Evolutionary conservation across 2,888 invertebrate species (phyloP).

Genomic region (Drepana falcataria): DNA sequence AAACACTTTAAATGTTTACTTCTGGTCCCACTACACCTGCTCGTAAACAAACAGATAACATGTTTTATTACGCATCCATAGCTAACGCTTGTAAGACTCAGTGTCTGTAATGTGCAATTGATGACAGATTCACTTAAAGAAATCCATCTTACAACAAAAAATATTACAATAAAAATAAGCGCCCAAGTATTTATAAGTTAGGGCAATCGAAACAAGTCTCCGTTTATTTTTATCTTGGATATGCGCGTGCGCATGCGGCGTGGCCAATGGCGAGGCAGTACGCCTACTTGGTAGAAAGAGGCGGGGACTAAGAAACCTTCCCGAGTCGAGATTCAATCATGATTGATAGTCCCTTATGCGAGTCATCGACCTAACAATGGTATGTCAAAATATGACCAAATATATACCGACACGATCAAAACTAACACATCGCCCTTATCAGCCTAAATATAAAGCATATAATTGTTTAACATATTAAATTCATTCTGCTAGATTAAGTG

Average conservation of each 20-base stretch:
- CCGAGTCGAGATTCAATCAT: slow-evolving; percentile 4
- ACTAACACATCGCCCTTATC: too few relatives aligned
- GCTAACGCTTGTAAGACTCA: not conserved
- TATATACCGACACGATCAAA: too few relatives aligned
- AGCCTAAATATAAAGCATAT: too few relatives aligned
- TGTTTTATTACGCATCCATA: slow-evolving; percentile 1
- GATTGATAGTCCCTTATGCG: slow-evolving; percentile 14
- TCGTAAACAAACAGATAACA: not conserved
- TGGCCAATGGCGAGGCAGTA: not conserved
- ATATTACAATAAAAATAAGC: slow-evolving; percentile 24
- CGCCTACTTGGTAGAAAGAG: not conserved
- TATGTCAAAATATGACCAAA: slow-evolving; percentile 19
- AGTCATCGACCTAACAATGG: slow-evolving; percentile 13
- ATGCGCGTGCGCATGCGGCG: slow-evolving; percentile 1
- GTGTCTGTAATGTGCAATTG: not conserved
- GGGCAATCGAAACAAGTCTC: slow-evolving; percentile 19
- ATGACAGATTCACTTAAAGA: not conserved
- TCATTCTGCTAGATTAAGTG: too few relatives aligned
- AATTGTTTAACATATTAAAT: too few relatives aligned
- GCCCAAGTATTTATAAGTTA: slow-evolving; percentile 32
- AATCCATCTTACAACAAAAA: slow-evolving; percentile 2
- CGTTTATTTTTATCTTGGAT: slow-evolving; percentile 9
- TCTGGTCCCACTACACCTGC: not conserved
- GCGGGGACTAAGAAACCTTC: not conserved
- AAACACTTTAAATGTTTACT: not conserved